A percentile compares a stretch with the other conserved stretches of the same genome.
Evolutionary conservation across 2,113 vertebrate genomes (phyloP).

Genomic region (Aleadryas rufinucha): DNA sequence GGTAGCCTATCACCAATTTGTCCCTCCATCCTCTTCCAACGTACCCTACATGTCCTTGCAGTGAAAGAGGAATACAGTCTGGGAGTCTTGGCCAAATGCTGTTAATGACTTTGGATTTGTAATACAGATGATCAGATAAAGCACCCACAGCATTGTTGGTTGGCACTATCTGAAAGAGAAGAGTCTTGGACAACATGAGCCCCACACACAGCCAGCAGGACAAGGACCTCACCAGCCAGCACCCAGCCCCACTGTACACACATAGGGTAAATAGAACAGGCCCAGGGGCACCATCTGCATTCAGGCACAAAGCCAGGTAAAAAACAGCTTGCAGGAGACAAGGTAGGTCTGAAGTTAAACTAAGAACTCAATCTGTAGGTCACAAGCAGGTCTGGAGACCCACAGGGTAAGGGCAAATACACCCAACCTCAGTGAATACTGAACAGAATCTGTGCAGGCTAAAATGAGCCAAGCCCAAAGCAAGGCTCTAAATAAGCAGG

Average conservation of each 20-base stretch:
- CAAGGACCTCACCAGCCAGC: not conserved
- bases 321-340: not conserved
- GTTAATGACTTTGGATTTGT: no score
- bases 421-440: fast-evolving
- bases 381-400: fast-evolving
- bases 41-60: not conserved
- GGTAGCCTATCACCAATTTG: not conserved
- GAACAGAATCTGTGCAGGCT: fast-evolving
- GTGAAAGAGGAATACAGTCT: not conserved
- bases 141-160: no score
- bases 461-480: fast-evolving
- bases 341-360: fast-evolving
- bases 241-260: not conserved
- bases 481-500: fast-evolving
- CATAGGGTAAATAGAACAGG: not conserved
- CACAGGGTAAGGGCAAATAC: fast-evolving
- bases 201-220: not conserved
- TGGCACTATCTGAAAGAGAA: no score
- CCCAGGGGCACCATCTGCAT: not conserved
- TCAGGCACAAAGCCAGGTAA: not conserved
- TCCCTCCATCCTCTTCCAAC: not conserved
- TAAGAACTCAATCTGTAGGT: not conserved
- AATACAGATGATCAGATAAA: no score
- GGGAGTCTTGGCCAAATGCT: no score
- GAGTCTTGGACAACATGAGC: no score